These are phyloP conservation scores for Dolomedes plantarius DNA, from an alignment of 2,888 invertebrate species.

Conservation along the genomic window DNA sequence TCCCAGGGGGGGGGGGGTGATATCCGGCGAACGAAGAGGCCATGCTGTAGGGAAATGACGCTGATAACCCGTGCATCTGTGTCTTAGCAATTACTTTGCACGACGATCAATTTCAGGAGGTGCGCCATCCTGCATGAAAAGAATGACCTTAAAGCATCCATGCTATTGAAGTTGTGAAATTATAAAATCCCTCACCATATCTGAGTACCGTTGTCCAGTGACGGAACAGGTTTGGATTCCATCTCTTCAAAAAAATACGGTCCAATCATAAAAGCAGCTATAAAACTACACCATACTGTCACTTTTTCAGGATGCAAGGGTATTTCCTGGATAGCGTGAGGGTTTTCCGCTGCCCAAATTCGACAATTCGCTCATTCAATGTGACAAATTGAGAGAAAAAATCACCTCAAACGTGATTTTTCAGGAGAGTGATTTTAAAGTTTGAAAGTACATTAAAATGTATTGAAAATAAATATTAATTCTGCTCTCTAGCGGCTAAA, in stretches of 20 bases:
- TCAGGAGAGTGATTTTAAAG: no score
- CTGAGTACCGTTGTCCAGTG: neutral
- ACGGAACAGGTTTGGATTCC: neutral
- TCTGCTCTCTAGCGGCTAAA: no score
- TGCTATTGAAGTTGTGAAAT: neutral
- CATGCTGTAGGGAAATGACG: no score
- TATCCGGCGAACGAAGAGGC: no score
- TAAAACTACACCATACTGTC: neutral
- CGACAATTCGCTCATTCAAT: no score
- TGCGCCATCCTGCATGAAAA: neutral
- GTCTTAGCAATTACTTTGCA: neutral
- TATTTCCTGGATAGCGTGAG: neutral
- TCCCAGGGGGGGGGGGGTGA: no score
- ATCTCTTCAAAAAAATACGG: no score
- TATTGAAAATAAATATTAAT: no score
- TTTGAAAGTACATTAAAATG: no score
- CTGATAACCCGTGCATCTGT: neutral
- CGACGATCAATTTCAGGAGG: neutral
- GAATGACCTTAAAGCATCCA: neutral
- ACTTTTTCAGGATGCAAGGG: neutral
- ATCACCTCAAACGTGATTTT: no score
- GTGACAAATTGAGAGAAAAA: no score
- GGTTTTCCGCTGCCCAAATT: neutral
- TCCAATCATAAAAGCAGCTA: neutral
- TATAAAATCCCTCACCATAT: neutral